Evolutionary conservation across 92 coral and sea anemone species (phyloP), one percentile per base, ranked within the genome.

Genomic region (Plumapathes pennacea): DNA sequence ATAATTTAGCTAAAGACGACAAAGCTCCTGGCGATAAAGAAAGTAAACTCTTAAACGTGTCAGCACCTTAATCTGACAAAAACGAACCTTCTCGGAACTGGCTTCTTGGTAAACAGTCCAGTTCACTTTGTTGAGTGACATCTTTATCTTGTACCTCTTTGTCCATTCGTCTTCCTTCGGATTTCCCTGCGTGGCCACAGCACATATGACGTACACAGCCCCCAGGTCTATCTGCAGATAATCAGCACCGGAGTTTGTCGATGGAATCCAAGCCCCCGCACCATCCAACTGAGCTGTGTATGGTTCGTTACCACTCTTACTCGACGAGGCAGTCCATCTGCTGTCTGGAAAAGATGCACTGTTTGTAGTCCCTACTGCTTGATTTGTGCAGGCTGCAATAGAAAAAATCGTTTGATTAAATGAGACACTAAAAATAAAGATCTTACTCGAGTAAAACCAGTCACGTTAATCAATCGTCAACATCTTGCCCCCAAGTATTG

Each of bases 141-240:
- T 57, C 22, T 59, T 23, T 30, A 69, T 44, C 45, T 46, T 69
- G 48, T 57, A 69, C 18, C 25, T 10, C 22, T 24, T 46, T 10
- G 77, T 69, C 77, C 77, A 69, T 39, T 69, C 25, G 32, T 57
- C 24, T 4, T 24, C 32, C 18, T 9, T 23, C 4, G 50, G 31
- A 27, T 60, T 49, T 26, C 77, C 77, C 32, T 69, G 62, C 4
- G 77, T 69, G 11, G 34, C 77, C 26, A 69, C 47, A 28, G 38
- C 77, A 57, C 68, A 57, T 26, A 69, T 13, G 21, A 45, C 13
- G 60, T 69, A 57, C 4, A 69, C 58, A 57, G 67, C 29, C 18
- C 77, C 77, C 27, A 69, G 67, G 42, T 69, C 77, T 23, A 69
- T 19, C 38, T 69, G 37, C 12, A 69, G 32, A 32, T 13, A 69